Evolutionary conservation across 2,113 vertebrate species (phyloP).

Genomic region (mouse (Mus musculus)): DNA sequence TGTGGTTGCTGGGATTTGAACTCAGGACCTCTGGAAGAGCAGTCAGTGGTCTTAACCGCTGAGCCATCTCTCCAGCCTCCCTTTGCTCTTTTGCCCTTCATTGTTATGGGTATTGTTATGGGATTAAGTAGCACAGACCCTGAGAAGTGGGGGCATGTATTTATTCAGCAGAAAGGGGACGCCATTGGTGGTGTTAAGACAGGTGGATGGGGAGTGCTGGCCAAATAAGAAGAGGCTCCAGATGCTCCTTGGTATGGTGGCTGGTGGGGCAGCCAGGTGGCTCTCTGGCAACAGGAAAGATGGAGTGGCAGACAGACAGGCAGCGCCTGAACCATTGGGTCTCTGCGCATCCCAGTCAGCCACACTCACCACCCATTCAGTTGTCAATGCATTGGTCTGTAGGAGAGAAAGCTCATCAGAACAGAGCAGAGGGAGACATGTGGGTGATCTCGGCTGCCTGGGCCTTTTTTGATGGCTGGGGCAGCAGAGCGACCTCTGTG

Average conservation of each 20-base stretch:
- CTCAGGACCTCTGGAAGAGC: too few relatives aligned
- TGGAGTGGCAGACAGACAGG: not conserved
- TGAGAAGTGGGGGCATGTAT: not conserved
- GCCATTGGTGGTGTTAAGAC: not conserved
- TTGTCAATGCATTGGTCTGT: slow-evolving; percentile 66
- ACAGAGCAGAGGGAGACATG: not conserved
- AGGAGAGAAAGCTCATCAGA: not conserved
- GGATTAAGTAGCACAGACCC: not conserved
- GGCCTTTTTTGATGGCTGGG: not conserved
- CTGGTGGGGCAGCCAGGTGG: not conserved
- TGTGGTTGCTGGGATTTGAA: too few relatives aligned
- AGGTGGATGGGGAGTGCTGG: not conserved
- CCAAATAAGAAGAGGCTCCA: not conserved
- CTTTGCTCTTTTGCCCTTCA: not conserved
- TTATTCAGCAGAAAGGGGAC: slow-evolving; percentile 62
- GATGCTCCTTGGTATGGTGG: not conserved
- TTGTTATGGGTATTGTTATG: not conserved
- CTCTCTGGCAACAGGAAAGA: not conserved
- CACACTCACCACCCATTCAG: not conserved
- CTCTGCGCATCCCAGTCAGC: not conserved
- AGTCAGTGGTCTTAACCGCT: too few relatives aligned
- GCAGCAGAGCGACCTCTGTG: not conserved
- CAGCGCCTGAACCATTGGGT: not conserved
- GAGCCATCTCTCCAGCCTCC: too few relatives aligned
- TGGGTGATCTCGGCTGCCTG: not conserved